Conservation (phyloP, 1,140 invertebrate genomes). For the Pemphigus obesinymphae region DNA sequence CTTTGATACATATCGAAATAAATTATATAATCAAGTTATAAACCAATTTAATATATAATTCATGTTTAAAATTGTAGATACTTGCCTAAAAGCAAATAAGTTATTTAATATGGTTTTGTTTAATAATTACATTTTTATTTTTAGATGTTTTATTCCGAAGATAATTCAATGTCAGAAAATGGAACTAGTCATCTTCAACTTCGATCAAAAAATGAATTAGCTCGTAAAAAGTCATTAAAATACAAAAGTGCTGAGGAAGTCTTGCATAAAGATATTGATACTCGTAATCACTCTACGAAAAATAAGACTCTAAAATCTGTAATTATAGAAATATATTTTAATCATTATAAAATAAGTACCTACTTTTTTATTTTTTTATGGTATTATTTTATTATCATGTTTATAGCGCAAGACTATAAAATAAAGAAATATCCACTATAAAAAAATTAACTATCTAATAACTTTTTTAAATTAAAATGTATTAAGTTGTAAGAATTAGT, state of each 20-base stretch:
- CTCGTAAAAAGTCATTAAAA: background rate
- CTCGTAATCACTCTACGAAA: background rate
- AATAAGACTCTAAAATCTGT: background rate
- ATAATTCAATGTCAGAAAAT: background rate
- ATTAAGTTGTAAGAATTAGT: no score
- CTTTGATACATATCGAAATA: no score
- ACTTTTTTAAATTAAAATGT: background rate
- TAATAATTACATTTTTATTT: background rate
- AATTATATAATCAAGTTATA: no score
- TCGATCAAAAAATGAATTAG: background rate
- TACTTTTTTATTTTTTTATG: background rate
- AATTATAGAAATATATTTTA: background rate
- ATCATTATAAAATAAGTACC: no score
- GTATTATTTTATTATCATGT: background rate
- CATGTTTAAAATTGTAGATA: no score
- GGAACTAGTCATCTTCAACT: background rate
- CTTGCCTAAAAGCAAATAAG: no score
- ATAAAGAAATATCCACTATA: no score
- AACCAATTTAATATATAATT: no score
- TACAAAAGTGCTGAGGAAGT: background rate
- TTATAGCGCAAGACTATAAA: no score
- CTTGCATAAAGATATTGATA: background rate
- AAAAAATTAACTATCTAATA: no score
- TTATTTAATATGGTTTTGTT: background rate
- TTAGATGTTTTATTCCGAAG: background rate